Percentiles rank a stretch among this genome's conserved stretches.
phyloP scores from a whole-genome alignment of 2,888 invertebrate species.

The Punctoribates punctum region DNA sequence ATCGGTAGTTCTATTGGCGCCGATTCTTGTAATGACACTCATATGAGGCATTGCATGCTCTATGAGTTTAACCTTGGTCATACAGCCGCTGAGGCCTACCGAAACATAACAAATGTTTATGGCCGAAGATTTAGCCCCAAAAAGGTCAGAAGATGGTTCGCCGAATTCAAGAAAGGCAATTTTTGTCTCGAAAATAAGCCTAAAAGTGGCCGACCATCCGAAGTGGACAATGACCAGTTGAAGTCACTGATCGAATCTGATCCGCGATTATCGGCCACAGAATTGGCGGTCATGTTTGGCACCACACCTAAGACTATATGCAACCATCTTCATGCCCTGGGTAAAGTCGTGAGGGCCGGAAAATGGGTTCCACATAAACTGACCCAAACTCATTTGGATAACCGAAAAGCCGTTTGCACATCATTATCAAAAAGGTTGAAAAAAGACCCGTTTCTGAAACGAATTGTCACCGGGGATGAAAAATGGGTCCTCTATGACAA shows the following conservation, averaged over 20 bases:
- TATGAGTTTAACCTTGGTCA: background rate
- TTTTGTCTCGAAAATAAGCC: background rate
- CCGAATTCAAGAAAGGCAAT: background rate
- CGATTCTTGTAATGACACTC: background rate
- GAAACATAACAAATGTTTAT: background rate
- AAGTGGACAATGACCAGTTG: constrained; percentile 5
- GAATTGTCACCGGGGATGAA: constrained; percentile 40
- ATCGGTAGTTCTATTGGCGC: no score
- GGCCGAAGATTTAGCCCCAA: background rate
- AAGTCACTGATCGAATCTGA: constrained; percentile 15
- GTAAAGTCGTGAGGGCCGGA: background rate
- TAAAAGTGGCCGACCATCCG: constrained; percentile 18
- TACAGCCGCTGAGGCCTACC: background rate
- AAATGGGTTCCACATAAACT: constrained; percentile 30
- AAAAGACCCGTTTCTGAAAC: constrained; percentile 41
- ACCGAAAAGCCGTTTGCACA: background rate
- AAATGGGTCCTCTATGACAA: constrained; percentile 43
- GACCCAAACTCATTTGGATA: background rate
- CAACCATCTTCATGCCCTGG: background rate
- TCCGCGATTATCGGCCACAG: constrained; percentile 10
- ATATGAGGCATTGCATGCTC: background rate
- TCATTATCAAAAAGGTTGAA: no score
- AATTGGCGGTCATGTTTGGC: constrained; percentile 36
- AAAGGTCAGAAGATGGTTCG: background rate
- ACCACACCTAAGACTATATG: background rate